Base-by-base conservation (phyloP, 2,797 vertebrate genomes). In the Selene dorsalis region DNA sequence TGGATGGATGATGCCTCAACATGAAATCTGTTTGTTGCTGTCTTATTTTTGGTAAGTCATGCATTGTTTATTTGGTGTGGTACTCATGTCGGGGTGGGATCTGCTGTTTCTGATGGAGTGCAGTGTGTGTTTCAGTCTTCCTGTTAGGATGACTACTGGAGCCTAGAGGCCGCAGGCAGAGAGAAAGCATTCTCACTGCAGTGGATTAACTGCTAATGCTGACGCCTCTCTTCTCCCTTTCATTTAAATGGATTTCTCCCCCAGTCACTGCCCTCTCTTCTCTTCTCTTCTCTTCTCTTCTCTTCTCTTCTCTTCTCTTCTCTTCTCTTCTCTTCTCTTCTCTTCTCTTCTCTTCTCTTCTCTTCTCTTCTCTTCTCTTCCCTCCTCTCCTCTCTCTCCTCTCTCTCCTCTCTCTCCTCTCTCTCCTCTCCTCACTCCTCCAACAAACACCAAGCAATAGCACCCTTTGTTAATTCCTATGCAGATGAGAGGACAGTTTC, bases 171-270 rank as follows among this genome's bases (percentile, higher is more conserved):
- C 90, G 71, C 85, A 79, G 88, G 88, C 88, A 82, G 86, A 88
- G 82, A 89, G 85, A 86, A 86, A 85, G 87, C 77, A 73, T 91
- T 87, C 88, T 89, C 85, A 91, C 91, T 93, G 93, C 93, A 92
- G 91, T 93, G 91, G 92, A 94, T 94, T 93, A 93, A 76, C 90
- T 63, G 80, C 84, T 92, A 91, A 91, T 91, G 90, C 93, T 92
- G 89, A 92, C 86, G 84, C 89, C 87, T 93, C 88, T 90, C 82
- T 88, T 88, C 90, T 91, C 77, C 89, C 85, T 91, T 93, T 93
- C 79, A 88, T 93, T 93, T 92, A 87, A 93, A 92, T 90, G 87
- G 84, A 91, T 92, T 91, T 90, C 85, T 92, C 86, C 82, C 87
- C 78, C 73, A 85, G 73, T 85, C 87, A 80, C 66, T 76, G 69